Evolutionary conservation across 1,140 invertebrate genomes (phyloP), one percentile per base, ranked within the genome.

Genomic region (Pemphigus obesinymphae): DNA sequence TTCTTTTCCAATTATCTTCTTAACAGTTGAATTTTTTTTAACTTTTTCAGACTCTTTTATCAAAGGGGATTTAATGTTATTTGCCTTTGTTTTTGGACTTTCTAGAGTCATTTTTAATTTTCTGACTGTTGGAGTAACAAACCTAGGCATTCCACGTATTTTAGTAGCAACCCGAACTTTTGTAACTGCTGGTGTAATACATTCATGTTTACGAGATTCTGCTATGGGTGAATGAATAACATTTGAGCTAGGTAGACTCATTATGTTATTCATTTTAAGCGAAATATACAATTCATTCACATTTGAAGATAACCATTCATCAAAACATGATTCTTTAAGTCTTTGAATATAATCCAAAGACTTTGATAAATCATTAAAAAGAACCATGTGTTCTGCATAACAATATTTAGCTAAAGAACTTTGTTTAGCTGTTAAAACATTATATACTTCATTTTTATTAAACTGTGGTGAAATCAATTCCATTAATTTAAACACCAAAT

Each of bases 381-480:
- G 23, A 45, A 61, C n/a, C 13, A 80, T 11, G 17, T 80, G 76
- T 80, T 80, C 37, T 26, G 34, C 55, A 63, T 61, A 80, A 63
- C 45, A 23, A 61, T 80, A 80, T 13, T 63, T 61, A 31, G 15
- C 76, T 43, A 58, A n/a, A 43, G 37, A 17, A 31, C 17, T 61
- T 80, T 80, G 76, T 63, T 37, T 80, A 63, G 23, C 13, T 29
- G n/a, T 17, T n/a, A 80, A 61, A 11, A 63, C 31, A 45, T 80
- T 80, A 45, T 80, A 80, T 0, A 80, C 55, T 63, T 80, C 76
- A 80, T 80, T 80, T 45, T 80, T 80, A 29, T 80, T 80, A 17
- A 80, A 80, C 7, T 63, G 5, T 29, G 40, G 76, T 63, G n/a
- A 1, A 43, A 17, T 20, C 3, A 80, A 31, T 43, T 58, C 13